Conservation (phyloP, 1,140 invertebrate species). For the Nephila pilipes region DNA sequence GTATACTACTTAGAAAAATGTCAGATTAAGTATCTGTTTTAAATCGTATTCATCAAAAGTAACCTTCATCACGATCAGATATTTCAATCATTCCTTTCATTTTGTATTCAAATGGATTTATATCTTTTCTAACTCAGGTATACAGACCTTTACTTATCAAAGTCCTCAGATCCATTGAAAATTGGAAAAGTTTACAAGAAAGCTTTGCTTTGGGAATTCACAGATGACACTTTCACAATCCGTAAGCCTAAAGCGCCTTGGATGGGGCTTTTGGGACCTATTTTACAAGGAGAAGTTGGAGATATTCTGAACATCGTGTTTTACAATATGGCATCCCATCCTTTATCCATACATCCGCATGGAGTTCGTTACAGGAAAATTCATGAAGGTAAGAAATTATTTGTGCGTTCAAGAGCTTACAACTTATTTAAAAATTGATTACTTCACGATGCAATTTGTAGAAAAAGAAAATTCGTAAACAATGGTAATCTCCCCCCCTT, state of each 20-base stretch:
- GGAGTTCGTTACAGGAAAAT: slow-evolving; percentile 73
- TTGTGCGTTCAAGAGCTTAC: neutral
- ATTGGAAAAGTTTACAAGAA: slow-evolving; percentile 79
- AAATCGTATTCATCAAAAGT: too few species aligned
- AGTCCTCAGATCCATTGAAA: slow-evolving; percentile 67
- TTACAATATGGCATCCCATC: slow-evolving; percentile 78
- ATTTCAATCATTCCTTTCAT: neutral
- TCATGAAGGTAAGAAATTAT: slow-evolving; percentile 73
- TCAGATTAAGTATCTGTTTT: too few species aligned
- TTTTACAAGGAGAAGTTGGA: slow-evolving; percentile 79
- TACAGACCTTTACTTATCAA: slow-evolving; percentile 61
- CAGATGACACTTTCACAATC: slow-evolving; percentile 79
- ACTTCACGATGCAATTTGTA: too few species aligned
- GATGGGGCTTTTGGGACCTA: slow-evolving; percentile 79
- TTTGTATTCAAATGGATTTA: neutral
- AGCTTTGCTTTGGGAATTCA: slow-evolving; percentile 79
- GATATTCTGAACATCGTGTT: slow-evolving; percentile 79
- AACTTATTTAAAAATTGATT: too few species aligned
- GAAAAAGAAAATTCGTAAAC: too few species aligned
- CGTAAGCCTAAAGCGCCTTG: slow-evolving; percentile 77
- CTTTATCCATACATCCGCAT: slow-evolving; percentile 78
- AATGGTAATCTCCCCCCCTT: too few species aligned
- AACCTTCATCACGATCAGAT: too few species aligned
- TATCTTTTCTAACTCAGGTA: slow-evolving; percentile 35
- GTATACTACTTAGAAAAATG: too few species aligned